phyloP scores from a whole-genome alignment of 1,140 invertebrate genomes.

The Nasonia vitripennis region DNA sequence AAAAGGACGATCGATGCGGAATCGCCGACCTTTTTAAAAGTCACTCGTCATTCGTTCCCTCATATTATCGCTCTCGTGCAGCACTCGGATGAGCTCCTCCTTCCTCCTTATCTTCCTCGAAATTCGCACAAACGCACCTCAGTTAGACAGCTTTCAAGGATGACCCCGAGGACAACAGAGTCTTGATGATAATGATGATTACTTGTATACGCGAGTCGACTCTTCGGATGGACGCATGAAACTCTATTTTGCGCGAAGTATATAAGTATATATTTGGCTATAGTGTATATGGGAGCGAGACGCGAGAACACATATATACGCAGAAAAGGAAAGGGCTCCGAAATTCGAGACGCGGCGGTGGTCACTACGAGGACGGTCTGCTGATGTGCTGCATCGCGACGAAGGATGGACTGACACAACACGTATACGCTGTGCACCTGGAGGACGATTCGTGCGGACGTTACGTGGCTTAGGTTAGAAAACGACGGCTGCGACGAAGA shows the following conservation, averaged over 20 bases:
- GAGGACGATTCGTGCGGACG: not conserved
- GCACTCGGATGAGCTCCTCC: not conserved
- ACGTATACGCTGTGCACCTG: not conserved
- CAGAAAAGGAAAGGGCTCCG: not conserved
- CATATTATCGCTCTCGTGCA: not conserved
- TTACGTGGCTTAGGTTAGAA: slow-evolving; percentile 24
- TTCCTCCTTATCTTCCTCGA: not conserved
- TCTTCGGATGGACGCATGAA: not conserved
- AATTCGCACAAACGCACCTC: not conserved
- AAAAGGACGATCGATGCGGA: slow-evolving; percentile 28
- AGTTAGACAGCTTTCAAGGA: not conserved
- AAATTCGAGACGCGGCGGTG: not conserved
- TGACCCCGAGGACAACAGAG: not conserved
- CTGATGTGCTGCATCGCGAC: not conserved
- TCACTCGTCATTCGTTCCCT: slow-evolving; percentile 5
- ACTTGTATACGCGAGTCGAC: not conserved
- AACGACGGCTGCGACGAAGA: not conserved
- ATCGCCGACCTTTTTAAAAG: slow-evolving; percentile 31
- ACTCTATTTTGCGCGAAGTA: not conserved
- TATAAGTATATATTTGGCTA: too few relatives aligned
- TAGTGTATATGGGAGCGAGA: too few relatives aligned
- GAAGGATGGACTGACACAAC: not conserved
- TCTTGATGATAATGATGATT: not conserved
- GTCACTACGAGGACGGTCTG: not conserved
- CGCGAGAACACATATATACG: too few relatives aligned